phyloP scores from a whole-genome alignment of 2,113 vertebrate species.

The Rhea pennata region DNA sequence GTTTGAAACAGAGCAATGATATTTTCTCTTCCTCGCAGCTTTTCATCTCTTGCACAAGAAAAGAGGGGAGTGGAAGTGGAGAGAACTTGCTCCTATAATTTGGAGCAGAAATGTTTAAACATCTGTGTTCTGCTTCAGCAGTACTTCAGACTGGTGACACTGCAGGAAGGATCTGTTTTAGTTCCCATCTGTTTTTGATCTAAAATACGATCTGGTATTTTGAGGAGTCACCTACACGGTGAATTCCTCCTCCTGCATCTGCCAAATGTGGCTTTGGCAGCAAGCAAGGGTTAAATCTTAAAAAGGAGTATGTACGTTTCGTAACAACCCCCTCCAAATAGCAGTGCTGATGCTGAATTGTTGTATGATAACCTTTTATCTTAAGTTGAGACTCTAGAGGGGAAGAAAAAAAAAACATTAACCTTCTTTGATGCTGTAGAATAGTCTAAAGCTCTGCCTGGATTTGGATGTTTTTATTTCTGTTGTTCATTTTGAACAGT shows the following conservation, averaged over 20 bases:
- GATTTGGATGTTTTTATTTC: background rate
- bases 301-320: background rate
- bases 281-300: background rate
- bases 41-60: background rate
- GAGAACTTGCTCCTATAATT: background rate
- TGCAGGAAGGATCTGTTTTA: background rate
- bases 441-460: slow-evolving; percentile 21
- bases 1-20: background rate
- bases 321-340: background rate
- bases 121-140: background rate
- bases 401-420: background rate
- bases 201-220: background rate
- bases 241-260: background rate
- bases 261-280: background rate
- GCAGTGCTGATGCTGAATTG: background rate
- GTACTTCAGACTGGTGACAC: background rate
- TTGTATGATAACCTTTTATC: background rate
- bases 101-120: background rate
- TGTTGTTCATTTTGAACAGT: background rate
- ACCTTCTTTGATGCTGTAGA: slow-evolving; percentile 8
- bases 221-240: background rate
- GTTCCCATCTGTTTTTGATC: background rate
- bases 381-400: background rate
- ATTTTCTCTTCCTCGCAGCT: background rate
- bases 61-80: background rate